Percentiles rank a stretch among this genome's conserved stretches.
Evolutionary conservation across 1,140 invertebrate species (phyloP).

Genomic region (Brachionus koreanus): DNA sequence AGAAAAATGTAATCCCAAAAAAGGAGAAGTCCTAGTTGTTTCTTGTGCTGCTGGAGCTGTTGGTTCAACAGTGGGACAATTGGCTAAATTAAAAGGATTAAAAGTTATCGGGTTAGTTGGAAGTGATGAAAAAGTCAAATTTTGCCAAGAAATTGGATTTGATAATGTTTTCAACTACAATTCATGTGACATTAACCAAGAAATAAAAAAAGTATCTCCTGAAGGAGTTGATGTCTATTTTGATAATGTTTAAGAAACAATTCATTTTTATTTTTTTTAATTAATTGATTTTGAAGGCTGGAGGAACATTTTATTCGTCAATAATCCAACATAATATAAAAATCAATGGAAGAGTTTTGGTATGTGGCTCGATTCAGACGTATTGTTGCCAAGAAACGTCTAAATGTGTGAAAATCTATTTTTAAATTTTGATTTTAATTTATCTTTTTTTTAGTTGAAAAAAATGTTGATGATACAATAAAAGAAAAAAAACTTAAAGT

Average conservation of each 20-base stretch:
- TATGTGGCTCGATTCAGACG: slow-evolving; percentile 48
- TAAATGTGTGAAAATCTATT: not conserved
- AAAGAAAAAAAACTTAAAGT: slow-evolving; percentile 46
- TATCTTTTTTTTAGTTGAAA: not conserved
- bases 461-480: slow-evolving; percentile 43
- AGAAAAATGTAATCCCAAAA: slow-evolving; percentile 67
- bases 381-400: slow-evolving; percentile 44
- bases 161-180: slow-evolving; percentile 71
- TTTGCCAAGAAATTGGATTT: slow-evolving; percentile 67
- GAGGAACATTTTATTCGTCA: slow-evolving; percentile 46
- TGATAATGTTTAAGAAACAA: slow-evolving; percentile 64
- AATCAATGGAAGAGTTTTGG: slow-evolving; percentile 45
- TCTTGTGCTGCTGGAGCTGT: slow-evolving; percentile 63
- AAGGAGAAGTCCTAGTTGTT: slow-evolving; percentile 68
- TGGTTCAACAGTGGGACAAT: slow-evolving; percentile 70
- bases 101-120: slow-evolving; percentile 70
- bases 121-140: slow-evolving; percentile 67
- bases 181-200: slow-evolving; percentile 60
- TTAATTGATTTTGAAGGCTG: slow-evolving; percentile 45
- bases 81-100: slow-evolving; percentile 67
- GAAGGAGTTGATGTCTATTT: slow-evolving; percentile 70
- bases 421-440: not conserved
- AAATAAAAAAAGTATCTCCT: slow-evolving; percentile 64
- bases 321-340: slow-evolving; percentile 47
- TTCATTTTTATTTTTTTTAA: not conserved